Percentiles rank a stretch among this genome's conserved stretches.
Evolutionary conservation across 2,888 invertebrate genomes (phyloP).

Genomic region (Thalpophila matura): DNA sequence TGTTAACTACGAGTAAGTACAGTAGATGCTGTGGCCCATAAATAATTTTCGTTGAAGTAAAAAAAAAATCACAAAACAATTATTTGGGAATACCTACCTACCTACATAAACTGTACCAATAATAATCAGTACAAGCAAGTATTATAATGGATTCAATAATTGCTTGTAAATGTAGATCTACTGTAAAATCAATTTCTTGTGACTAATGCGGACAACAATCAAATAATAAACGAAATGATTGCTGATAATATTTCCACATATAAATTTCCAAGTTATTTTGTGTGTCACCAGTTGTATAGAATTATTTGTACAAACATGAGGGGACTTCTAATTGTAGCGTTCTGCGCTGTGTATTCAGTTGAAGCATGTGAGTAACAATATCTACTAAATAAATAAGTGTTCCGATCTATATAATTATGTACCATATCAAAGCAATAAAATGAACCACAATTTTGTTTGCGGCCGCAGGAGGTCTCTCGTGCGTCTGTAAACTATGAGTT

Average conservation of each 20-base stretch:
- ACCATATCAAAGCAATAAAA: too few relatives aligned
- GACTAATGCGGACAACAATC: constrained; percentile 31
- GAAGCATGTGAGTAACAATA: constrained; percentile 43
- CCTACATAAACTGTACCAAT: too few relatives aligned
- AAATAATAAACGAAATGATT: constrained; percentile 16
- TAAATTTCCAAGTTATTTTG: constrained; percentile 10
- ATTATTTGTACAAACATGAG: constrained; percentile 33
- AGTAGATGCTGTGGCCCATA: too few relatives aligned
- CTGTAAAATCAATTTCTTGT: constrained; percentile 40
- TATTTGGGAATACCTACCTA: neutral
- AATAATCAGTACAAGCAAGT: constrained; percentile 34
- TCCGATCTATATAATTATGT: too few relatives aligned
- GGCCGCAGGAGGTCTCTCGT: too few relatives aligned
- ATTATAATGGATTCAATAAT: constrained; percentile 16
- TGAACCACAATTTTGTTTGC: too few relatives aligned
- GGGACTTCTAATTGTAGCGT: constrained; percentile 24
- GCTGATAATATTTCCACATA: constrained; percentile 8
- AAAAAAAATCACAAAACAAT: neutral
- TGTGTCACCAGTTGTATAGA: constrained; percentile 18
- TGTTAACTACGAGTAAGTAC: too few relatives aligned
- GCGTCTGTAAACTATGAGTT: too few relatives aligned
- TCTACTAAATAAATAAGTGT: neutral
- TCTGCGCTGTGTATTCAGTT: constrained; percentile 31
- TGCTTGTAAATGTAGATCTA: neutral
- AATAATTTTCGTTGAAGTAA: too few relatives aligned